Evolutionary conservation across 1,140 invertebrate genomes (phyloP).

Genomic region (Melipona quadrifasciata): DNA sequence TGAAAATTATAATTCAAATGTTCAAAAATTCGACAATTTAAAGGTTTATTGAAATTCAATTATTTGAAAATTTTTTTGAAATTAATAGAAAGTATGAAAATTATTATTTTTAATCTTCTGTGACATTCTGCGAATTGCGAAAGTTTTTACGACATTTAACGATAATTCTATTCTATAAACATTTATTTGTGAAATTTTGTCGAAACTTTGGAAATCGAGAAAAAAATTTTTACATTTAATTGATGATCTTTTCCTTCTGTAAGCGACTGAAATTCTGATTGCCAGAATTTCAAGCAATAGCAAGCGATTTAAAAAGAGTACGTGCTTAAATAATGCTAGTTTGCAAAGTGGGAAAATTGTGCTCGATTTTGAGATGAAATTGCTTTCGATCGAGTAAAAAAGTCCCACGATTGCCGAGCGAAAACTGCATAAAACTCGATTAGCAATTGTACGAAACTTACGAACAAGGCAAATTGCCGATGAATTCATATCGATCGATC

Average conservation of each 20-base stretch:
- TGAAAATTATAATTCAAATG: not conserved
- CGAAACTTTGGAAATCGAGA: no score
- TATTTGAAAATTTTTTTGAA: not conserved
- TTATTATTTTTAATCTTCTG: no score
- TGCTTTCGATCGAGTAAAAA: not conserved
- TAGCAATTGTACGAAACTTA: not conserved
- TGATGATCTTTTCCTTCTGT: no score
- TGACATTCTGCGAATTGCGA: no score
- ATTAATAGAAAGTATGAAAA: no score
- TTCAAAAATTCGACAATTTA: not conserved
- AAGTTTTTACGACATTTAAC: no score
- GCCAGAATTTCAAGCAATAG: no score
- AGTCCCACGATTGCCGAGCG: not conserved
- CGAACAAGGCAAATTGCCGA: constrained; percentile 14
- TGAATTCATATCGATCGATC: not conserved
- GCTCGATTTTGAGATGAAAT: not conserved
- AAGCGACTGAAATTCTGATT: no score
- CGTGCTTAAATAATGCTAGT: not conserved
- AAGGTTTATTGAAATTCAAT: not conserved
- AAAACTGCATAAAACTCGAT: constrained; percentile 5
- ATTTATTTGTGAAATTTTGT: no score
- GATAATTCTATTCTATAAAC: no score
- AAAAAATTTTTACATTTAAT: no score
- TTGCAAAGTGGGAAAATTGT: not conserved
- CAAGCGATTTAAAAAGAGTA: not conserved